Conservation (phyloP, 2,888 invertebrate genomes). For the Tiphia femorata region DNA sequence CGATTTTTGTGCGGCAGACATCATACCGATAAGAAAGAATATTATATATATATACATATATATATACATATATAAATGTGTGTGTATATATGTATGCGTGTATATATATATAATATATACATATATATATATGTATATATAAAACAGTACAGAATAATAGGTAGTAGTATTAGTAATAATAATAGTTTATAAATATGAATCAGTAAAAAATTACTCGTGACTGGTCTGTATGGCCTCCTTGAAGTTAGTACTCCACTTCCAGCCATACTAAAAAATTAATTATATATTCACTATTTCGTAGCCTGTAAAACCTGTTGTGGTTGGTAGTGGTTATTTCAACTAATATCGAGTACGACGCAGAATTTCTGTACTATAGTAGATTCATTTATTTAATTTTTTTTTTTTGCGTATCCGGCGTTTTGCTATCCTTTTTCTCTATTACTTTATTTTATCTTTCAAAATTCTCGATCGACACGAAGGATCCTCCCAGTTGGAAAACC, state of each 20-base stretch:
- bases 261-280: conserved; percentile 83
- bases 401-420: conserved; percentile 34
- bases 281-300: conserved; percentile 59
- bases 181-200: conserved; percentile 62
- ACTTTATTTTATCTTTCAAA: not conserved
- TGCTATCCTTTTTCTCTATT: not conserved
- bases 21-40: conserved; percentile 60
- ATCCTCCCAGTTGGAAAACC: no score
- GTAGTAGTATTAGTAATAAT: conserved; percentile 49
- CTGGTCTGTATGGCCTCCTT: conserved; percentile 90
- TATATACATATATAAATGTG: conserved; percentile 35
- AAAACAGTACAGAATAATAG: conserved; percentile 59
- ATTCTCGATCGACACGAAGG: not conserved
- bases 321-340: conserved; percentile 21
- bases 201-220: conserved; percentile 78
- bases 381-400: not conserved
- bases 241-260: conserved; percentile 98
- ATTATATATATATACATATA: conserved; percentile 39
- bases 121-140: conserved; percentile 41
- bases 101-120: conserved; percentile 39
- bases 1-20: conserved; percentile 59
- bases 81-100: conserved; percentile 35
- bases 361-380: no score
- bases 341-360: no score
- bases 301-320: conserved; percentile 27